A percentile compares a stretch with the other conserved stretches of the same genome.
Evolutionary conservation across 2,888 invertebrate species (phyloP).

Genomic region (Thalpophila matura): DNA sequence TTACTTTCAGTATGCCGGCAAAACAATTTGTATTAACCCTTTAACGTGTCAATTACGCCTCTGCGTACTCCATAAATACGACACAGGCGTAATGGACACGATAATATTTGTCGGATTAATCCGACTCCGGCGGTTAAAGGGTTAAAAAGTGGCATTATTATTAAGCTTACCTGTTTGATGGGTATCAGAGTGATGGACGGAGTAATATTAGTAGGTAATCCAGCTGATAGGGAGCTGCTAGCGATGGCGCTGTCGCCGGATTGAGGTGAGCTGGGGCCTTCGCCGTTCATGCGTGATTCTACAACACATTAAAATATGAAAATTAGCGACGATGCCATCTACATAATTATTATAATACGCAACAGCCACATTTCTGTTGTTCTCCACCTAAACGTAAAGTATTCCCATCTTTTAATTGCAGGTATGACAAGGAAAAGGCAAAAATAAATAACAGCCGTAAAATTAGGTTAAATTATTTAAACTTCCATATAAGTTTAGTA

Average conservation of each 20-base stretch:
- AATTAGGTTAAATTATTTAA: no score
- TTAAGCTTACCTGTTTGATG: slow-evolving; percentile 93
- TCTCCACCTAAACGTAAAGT: not conserved
- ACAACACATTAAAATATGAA: slow-evolving; percentile 25
- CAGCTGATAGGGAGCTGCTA: slow-evolving; percentile 92
- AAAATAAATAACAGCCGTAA: no score
- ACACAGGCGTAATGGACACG: no score
- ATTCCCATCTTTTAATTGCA: not conserved
- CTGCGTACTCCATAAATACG: no score
- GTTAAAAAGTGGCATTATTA: not conserved
- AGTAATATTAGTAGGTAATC: slow-evolving; percentile 92
- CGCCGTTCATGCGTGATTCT: slow-evolving; percentile 92
- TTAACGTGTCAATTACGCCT: no score
- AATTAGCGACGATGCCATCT: not conserved
- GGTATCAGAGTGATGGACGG: slow-evolving; percentile 96
- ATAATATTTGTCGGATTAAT: no score
- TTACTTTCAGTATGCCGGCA: no score
- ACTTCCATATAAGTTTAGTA: no score
- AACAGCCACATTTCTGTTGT: not conserved
- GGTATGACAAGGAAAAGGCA: no score
- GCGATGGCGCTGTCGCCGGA: slow-evolving; percentile 95
- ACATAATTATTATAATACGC: not conserved
- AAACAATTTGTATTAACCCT: no score
- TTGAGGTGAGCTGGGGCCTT: slow-evolving; percentile 94
- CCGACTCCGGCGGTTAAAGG: no score